Conservation (phyloP, 2,888 invertebrate genomes). For the Eupeodes latifasciatus region DNA sequence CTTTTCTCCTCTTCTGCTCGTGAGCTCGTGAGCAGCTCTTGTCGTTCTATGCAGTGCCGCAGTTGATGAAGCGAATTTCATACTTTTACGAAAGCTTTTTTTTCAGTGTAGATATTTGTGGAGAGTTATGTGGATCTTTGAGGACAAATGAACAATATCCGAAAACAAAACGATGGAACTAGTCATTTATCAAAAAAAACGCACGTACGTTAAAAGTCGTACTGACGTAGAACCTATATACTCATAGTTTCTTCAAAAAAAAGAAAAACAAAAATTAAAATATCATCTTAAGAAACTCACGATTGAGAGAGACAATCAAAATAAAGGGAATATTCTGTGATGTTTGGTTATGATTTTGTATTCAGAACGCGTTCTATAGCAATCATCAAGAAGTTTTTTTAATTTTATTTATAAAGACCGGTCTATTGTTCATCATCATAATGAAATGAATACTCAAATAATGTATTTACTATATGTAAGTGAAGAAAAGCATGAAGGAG, state of each 20-base stretch:
- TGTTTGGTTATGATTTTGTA: conserved; percentile 43
- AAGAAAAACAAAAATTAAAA: too few relatives aligned
- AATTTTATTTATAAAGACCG: neutral
- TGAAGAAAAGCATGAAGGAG: neutral
- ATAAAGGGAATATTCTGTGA: neutral
- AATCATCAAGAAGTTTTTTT: conserved; percentile 25
- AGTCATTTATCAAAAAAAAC: conserved; percentile 57
- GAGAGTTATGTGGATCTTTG: conserved; percentile 2
- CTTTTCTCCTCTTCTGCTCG: too few relatives aligned
- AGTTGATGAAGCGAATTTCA: too few relatives aligned
- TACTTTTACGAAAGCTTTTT: too few relatives aligned
- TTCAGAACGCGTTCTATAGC: conserved; percentile 36
- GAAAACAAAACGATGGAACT: conserved; percentile 32
- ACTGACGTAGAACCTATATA: neutral
- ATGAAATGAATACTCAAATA: neutral
- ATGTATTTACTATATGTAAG: neutral
- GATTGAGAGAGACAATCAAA: neutral
- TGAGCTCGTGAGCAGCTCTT: too few relatives aligned
- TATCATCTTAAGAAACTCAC: conserved; percentile 9
- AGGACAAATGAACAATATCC: conserved; percentile 55
- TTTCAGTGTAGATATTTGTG: conserved; percentile 1
- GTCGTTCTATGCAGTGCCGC: too few relatives aligned
- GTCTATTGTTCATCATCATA: neutral
- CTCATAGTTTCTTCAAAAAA: neutral
- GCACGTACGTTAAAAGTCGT: conserved; percentile 25